Base-by-base conservation (phyloP, 2,888 invertebrate genomes). In the Hipparchia semele region DNA sequence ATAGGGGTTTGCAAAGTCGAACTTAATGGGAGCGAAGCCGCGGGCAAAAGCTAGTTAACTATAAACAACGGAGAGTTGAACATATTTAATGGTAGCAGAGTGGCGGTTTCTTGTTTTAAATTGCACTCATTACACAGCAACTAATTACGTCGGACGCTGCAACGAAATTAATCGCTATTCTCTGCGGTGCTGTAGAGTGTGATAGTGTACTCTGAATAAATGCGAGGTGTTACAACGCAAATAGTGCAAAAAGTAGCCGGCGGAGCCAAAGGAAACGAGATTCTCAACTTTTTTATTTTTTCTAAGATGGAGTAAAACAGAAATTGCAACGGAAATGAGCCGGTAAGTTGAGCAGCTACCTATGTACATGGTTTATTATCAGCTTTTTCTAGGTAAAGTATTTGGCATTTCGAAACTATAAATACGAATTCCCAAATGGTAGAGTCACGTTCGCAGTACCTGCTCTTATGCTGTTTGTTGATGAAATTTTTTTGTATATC, bases 131-230 rank as follows among this genome's bases (percentile, higher is more conserved):
- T 73, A 74, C 70, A 67, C 70, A 65, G 75, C 75, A 72, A 74
- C 76, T 75, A 76, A 76, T 73, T 73, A 73, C 70, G 76, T 76
- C 71, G 73, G 70, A 58, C 75, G 75, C 66, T 72, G 72, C 70
- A 60, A 70, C 74, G 71, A 72, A 74, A 74, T 72, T 73, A 74
- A 75, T 75, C 72, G 75, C 54, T 68, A 72, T 64, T 72, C 76
- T 76, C 75, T 71, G 71, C 60, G 68, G 73, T 61, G 72, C 74
- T 70, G 75, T 74, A 74, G 72, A 74, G 69, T 72, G 74, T 75
- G 71, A 75, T 73, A 73, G 73, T 69, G 75, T 71, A 68, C 69
- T 46, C 62, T 68, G 64, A 73, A 75, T 73, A 71, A 75, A 75
- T 75, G 75, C 67, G 73, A 60, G 75, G 75, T 61, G 51, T 51